phyloP scores from a whole-genome alignment of 2,113 vertebrate species.

The Cygnus buccinator region DNA sequence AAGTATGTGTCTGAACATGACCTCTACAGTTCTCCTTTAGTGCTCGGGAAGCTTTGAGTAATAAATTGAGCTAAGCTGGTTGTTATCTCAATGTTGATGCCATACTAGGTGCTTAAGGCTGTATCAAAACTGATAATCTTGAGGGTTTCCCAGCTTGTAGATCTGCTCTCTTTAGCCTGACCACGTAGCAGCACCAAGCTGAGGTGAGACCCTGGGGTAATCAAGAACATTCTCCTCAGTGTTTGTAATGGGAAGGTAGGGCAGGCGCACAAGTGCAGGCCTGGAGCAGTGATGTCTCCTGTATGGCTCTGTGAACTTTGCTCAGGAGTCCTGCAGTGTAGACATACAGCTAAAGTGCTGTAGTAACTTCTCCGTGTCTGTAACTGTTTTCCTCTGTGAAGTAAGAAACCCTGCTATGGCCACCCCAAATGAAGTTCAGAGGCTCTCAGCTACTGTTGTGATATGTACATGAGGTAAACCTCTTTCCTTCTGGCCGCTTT shows the following conservation, averaged over 20 bases:
- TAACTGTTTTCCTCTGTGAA: not conserved
- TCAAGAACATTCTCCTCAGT: not conserved
- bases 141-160: not conserved
- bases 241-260: not conserved
- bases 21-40: not conserved
- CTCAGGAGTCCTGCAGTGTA: not conserved
- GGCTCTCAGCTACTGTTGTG: not conserved
- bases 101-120: not conserved
- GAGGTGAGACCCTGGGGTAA: not conserved
- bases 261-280: not conserved
- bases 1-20: not conserved
- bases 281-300: not conserved
- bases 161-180: not conserved
- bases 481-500: not conserved
- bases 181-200: not conserved
- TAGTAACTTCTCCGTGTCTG: not conserved
- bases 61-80: not conserved
- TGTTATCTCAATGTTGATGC: not conserved
- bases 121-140: not conserved
- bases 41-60: not conserved
- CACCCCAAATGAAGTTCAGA: not conserved
- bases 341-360: not conserved
- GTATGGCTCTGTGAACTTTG: not conserved
- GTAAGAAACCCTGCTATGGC: not conserved
- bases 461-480: not conserved